phyloP scores from a whole-genome alignment of 2,888 invertebrate species.

The Dasypolia templi region DNA sequence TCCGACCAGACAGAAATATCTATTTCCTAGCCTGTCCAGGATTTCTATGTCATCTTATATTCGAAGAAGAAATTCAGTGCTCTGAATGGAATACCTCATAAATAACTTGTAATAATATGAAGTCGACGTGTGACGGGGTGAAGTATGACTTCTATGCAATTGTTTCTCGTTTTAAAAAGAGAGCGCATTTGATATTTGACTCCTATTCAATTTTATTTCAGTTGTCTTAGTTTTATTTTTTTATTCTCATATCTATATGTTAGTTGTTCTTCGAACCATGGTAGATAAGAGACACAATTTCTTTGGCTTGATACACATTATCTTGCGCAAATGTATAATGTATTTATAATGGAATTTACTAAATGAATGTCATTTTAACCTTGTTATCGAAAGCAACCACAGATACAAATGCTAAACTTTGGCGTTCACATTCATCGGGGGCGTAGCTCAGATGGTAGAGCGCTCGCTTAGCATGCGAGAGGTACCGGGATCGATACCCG shows the following conservation, averaged over 20 bases:
- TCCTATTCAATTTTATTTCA: too few species aligned
- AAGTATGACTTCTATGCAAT: neutral
- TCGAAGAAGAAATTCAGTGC: neutral
- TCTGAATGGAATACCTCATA: too few species aligned
- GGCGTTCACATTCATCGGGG: slow-evolving; percentile 70
- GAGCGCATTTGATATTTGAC: too few species aligned
- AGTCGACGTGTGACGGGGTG: neutral
- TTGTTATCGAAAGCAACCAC: slow-evolving; percentile 16
- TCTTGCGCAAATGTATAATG: neutral
- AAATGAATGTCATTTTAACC: slow-evolving; percentile 15
- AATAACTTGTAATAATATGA: neutral
- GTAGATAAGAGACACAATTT: slow-evolving; percentile 10
- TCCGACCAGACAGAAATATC: neutral
- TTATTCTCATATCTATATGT: neutral
- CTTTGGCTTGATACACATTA: slow-evolving; percentile 9
- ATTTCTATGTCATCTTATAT: neutral
- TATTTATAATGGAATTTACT: slow-evolving; percentile 33
- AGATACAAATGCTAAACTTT: slow-evolving; percentile 24
- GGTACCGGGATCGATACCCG: slow-evolving; percentile 91
- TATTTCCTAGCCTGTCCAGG: too few species aligned
- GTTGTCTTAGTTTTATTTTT: too few species aligned
- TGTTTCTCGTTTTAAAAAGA: neutral
- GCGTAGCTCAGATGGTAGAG: slow-evolving; percentile 91
- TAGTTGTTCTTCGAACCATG: neutral
- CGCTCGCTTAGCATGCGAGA: slow-evolving; percentile 91